These are phyloP conservation scores for Trichogramma evanescens DNA, from an alignment of 2,888 invertebrate genomes.

Conservation along the genomic window DNA sequence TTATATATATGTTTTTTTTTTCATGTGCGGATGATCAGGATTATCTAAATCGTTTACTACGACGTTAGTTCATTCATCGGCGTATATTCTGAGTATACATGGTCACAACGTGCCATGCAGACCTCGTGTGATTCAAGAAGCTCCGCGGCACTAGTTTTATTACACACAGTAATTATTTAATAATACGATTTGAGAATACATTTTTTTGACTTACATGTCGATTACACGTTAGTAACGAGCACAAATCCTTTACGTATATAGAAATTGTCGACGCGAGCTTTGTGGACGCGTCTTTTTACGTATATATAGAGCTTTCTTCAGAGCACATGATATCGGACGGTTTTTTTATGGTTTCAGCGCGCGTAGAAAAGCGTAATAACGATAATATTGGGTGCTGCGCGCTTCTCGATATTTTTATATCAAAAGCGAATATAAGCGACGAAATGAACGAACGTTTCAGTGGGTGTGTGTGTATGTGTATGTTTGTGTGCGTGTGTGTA, in stretches of 20 bases:
- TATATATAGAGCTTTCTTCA: no score
- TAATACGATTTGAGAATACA: no score
- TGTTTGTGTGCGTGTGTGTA: background rate
- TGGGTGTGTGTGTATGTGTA: conserved; percentile 5
- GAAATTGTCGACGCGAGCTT: no score
- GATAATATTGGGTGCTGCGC: conserved; percentile 20
- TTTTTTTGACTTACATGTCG: no score
- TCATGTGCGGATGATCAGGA: background rate
- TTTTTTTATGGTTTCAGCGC: no score
- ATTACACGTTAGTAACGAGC: no score
- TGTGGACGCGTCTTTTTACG: no score
- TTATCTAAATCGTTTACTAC: background rate
- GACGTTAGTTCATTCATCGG: conserved; percentile 4
- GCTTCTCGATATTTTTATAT: conserved; percentile 23
- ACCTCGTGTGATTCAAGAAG: conserved; percentile 11
- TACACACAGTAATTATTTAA: no score
- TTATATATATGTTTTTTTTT: conserved; percentile 3
- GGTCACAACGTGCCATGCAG: no score
- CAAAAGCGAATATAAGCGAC: conserved; percentile 15
- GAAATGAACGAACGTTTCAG: conserved; percentile 12
- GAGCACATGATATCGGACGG: no score
- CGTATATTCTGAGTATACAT: background rate
- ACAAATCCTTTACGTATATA: no score
- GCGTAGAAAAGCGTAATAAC: no score
- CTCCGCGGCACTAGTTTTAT: conserved; percentile 16